Percentiles rank a stretch among this genome's conserved stretches.
phyloP scores from a whole-genome alignment of 92 coral and sea anemone genomes.

The Micromussa lordhowensis region DNA sequence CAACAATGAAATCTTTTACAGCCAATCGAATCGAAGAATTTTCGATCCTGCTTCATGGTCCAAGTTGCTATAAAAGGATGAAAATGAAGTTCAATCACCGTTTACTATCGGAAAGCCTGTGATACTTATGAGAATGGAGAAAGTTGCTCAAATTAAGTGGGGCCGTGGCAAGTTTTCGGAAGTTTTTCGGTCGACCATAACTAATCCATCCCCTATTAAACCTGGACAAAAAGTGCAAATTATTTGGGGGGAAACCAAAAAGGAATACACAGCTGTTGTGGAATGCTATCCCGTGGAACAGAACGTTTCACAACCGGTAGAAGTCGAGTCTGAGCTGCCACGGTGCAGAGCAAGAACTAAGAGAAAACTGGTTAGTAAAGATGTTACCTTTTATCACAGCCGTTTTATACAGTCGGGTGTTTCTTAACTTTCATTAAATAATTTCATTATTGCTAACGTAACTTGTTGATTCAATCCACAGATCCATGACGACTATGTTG shows the following conservation, averaged over 20 bases:
- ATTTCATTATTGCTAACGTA: background rate
- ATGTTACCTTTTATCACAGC: background rate
- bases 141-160: no score
- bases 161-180: background rate
- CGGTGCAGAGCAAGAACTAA: background rate
- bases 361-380: background rate
- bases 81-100: background rate
- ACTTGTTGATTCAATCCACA: no score
- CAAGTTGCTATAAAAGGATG: background rate
- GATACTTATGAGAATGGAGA: background rate
- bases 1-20: background rate
- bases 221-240: background rate
- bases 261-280: background rate
- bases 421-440: background rate
- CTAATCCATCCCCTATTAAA: background rate
- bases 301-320: background rate
- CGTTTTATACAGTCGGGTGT: background rate
- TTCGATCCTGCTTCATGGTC: background rate
- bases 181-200: background rate
- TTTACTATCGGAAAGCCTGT: background rate
- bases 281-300: background rate
- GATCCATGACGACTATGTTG: no score
- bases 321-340: background rate
- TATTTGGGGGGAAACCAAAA: conserved; percentile 2
- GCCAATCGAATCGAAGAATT: background rate